phyloP scores from a whole-genome alignment of 2,797 vertebrate species.

The Malurus leucopterus region DNA sequence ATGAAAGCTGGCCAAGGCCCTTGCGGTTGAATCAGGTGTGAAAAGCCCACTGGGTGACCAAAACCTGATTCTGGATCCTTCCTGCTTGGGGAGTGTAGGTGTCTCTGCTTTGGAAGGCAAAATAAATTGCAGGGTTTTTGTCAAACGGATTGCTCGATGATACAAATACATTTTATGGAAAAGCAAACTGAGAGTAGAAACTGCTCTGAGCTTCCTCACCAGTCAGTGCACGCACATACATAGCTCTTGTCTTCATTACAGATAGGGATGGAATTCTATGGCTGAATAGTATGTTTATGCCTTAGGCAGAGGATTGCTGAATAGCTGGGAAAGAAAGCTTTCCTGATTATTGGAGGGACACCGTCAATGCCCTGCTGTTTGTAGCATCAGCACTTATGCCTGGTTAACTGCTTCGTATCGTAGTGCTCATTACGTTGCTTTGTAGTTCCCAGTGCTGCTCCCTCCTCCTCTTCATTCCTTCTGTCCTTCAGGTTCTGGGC shows the following conservation, averaged over 20 bases:
- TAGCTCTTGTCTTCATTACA: constrained; percentile 20
- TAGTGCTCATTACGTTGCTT: accelerated
- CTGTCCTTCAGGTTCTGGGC: neutral
- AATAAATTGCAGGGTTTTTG: neutral
- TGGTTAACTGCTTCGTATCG: neutral
- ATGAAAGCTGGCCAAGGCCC: neutral
- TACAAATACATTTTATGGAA: neutral
- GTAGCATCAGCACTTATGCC: neutral
- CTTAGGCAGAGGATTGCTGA: constrained; percentile 23
- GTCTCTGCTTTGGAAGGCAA: neutral
- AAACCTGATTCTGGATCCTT: neutral
- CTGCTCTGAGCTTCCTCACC: neutral
- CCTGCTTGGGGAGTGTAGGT: neutral
- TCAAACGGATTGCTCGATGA: neutral
- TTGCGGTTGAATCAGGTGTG: neutral
- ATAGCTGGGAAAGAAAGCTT: constrained; percentile 21
- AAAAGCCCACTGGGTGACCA: neutral
- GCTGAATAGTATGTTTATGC: constrained; percentile 24
- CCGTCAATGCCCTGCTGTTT: neutral
- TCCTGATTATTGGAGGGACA: neutral
- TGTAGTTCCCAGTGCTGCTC: neutral
- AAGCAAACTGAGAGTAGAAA: neutral
- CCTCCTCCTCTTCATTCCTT: neutral
- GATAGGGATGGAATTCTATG: constrained; percentile 17
- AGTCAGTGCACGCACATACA: neutral